A percentile compares a stretch with the other conserved stretches of the same genome.
Evolutionary conservation across 2,797 vertebrate genomes (phyloP).

Genomic region (Phataginus tetradactyla): DNA sequence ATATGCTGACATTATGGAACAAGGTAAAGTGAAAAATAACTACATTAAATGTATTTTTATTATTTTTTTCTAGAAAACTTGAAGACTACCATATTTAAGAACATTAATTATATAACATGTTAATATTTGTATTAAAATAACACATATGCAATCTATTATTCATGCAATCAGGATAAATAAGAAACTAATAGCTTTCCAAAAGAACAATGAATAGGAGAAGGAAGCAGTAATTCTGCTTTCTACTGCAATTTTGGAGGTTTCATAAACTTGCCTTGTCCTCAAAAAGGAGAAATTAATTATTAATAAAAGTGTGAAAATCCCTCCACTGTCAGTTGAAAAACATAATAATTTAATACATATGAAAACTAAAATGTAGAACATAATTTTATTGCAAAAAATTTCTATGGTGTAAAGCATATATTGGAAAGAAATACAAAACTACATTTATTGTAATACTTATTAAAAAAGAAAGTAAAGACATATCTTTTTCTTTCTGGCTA

Average conservation of each 20-base stretch:
- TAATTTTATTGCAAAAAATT: not conserved
- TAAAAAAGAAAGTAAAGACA: not conserved
- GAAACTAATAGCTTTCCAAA: not conserved
- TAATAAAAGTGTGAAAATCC: not conserved
- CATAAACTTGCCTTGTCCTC: not conserved
- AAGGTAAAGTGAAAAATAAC: not conserved
- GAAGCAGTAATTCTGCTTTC: not conserved
- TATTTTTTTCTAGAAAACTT: not conserved
- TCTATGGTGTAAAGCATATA: not conserved
- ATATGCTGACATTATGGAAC: not conserved
- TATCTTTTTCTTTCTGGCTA: not conserved
- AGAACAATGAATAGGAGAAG: not conserved
- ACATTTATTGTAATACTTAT: not conserved
- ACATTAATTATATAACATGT: not conserved
- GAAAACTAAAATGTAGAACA: not conserved
- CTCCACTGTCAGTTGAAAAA: not conserved
- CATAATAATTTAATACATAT: not conserved
- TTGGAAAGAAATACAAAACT: not conserved
- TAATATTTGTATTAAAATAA: not conserved
- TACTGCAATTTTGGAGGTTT: not conserved
- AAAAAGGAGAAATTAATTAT: not conserved
- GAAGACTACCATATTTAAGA: not conserved
- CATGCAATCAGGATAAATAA: not conserved
- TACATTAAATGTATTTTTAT: not conserved
- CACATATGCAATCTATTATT: not conserved